Conservation (phyloP, 2,113 vertebrate genomes). For the Hyaena hyaena region DNA sequence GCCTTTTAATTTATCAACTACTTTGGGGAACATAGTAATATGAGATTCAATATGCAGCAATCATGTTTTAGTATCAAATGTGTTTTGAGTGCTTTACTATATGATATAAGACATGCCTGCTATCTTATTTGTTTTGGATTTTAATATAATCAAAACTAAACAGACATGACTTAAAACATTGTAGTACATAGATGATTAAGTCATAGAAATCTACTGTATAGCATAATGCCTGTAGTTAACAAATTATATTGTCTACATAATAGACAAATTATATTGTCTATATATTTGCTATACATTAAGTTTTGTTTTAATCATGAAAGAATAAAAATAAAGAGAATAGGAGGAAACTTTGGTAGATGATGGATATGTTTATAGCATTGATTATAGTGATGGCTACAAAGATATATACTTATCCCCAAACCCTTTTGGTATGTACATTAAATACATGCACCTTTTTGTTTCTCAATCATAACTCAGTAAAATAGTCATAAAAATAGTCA, state of each 20-base stretch:
- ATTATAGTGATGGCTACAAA: not conserved
- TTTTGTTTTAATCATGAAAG: not conserved
- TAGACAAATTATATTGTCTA: not conserved
- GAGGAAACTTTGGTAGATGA: not conserved
- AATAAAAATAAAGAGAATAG: not conserved
- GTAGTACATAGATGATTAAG: not conserved
- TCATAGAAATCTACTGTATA: not conserved
- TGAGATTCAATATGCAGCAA: not conserved
- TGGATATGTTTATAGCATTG: not conserved
- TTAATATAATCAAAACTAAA: not conserved
- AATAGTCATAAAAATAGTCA: not conserved
- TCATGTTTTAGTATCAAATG: constrained; percentile 6
- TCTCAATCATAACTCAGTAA: not conserved
- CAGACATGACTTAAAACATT: not conserved
- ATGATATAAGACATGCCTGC: too few species aligned
- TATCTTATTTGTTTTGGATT: not conserved
- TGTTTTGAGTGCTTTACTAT: not conserved
- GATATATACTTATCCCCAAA: not conserved
- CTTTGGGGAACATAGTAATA: not conserved
- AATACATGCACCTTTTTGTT: not conserved
- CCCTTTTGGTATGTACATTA: not conserved
- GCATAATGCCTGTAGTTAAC: not conserved
- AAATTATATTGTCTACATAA: not conserved
- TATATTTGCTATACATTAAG: not conserved
- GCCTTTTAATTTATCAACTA: not conserved